Conservation (phyloP, 2,888 invertebrate genomes). For the Sminthurides aquaticus region DNA sequence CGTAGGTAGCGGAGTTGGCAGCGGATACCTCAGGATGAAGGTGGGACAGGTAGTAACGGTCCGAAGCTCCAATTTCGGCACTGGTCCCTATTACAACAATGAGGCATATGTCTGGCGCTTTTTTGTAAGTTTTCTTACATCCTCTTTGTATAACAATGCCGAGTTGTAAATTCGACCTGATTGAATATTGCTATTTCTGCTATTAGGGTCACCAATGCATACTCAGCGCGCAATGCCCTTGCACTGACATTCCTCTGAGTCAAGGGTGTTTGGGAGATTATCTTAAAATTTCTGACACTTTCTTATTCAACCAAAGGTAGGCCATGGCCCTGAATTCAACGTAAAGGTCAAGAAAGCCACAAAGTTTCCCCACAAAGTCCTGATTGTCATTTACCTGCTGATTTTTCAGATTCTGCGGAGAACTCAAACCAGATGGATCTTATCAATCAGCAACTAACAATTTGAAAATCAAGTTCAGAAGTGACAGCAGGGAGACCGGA, state of each 20-base stretch:
- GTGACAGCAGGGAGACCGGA: constrained; percentile 26
- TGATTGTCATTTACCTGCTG: too few relatives aligned
- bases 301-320: constrained; percentile 35
- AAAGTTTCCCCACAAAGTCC: too few relatives aligned
- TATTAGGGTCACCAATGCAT: constrained; percentile 29
- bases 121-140: constrained; percentile 24
- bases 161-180: background rate
- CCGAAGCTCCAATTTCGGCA: constrained; percentile 30
- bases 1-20: constrained; percentile 24
- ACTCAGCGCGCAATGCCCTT: constrained; percentile 30
- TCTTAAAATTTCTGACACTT: constrained; percentile 30
- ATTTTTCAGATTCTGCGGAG: constrained; percentile 36
- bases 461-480: constrained; percentile 27
- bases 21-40: constrained; percentile 27
- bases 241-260: constrained; percentile 31
- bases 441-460: constrained; percentile 30
- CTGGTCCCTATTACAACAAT: constrained; percentile 29
- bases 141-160: background rate
- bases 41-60: constrained; percentile 28
- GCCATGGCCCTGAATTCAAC: background rate
- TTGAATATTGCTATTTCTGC: too few relatives aligned
- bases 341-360: background rate
- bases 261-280: constrained; percentile 34
- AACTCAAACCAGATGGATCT: constrained; percentile 24
- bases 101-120: constrained; percentile 36